A percentile compares a stretch with the other conserved stretches of the same genome.
Evolutionary conservation across 2,888 invertebrate genomes (phyloP).

Genomic region (Drosophila pseudotakahashii): DNA sequence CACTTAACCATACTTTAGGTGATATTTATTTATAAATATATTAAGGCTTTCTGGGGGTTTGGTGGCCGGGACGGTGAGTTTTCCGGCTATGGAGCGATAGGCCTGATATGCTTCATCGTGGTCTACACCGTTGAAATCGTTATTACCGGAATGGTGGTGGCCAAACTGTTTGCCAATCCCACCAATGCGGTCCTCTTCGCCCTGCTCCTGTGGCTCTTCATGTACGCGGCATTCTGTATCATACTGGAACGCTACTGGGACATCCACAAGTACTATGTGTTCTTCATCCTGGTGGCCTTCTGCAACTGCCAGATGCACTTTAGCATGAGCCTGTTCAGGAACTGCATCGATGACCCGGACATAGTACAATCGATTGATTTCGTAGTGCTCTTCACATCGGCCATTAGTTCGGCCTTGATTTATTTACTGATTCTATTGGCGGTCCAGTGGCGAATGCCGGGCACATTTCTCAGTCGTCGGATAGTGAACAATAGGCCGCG

Average conservation of each 20-base stretch:
- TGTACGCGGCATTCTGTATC: slow-evolving; percentile 68
- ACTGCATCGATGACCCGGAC: slow-evolving; percentile 21
- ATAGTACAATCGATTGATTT: slow-evolving; percentile 16
- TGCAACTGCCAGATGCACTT: slow-evolving; percentile 69
- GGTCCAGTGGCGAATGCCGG: slow-evolving; percentile 59
- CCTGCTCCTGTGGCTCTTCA: slow-evolving; percentile 64
- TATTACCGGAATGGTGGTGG: slow-evolving; percentile 61
- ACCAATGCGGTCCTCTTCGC: slow-evolving; percentile 63
- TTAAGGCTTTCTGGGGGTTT: slow-evolving; percentile 49
- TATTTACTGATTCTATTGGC: slow-evolving; percentile 41
- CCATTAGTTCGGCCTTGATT: slow-evolving; percentile 26
- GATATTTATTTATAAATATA: not conserved
- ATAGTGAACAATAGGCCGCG: slow-evolving; percentile 22
- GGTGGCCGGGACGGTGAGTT: not conserved
- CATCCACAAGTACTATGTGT: slow-evolving; percentile 38
- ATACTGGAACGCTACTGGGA: slow-evolving; percentile 59
- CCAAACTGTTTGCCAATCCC: slow-evolving; percentile 50
- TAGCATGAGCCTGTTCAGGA: slow-evolving; percentile 60
- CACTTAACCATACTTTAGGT: too few relatives aligned
- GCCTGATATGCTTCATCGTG: slow-evolving; percentile 49
- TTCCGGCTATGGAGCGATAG: slow-evolving; percentile 9
- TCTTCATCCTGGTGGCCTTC: slow-evolving; percentile 60
- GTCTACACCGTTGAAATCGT: slow-evolving; percentile 64
- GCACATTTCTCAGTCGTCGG: slow-evolving; percentile 52
- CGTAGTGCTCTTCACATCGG: slow-evolving; percentile 42